A percentile compares a stretch with the other conserved stretches of the same genome.
phyloP scores from a whole-genome alignment of 2,797 vertebrate species.

The Aphelocoma californica region DNA sequence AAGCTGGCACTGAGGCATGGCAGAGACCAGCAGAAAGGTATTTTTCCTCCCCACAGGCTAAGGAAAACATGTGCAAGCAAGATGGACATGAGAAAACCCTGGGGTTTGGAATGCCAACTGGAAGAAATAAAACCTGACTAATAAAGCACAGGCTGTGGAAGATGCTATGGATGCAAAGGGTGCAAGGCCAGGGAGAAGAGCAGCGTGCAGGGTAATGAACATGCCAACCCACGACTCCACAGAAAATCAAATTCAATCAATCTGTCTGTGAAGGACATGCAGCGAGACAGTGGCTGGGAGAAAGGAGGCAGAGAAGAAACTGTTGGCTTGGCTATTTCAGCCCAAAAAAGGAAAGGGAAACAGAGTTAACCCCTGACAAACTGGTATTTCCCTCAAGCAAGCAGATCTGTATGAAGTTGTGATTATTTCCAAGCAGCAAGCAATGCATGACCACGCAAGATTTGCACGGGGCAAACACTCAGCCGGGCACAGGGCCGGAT shows the following conservation, averaged over 20 bases:
- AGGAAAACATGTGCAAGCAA: not conserved
- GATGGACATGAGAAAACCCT: not conserved
- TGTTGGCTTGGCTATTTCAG: not conserved
- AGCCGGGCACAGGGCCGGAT: fast-evolving
- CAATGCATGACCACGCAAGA: fast-evolving
- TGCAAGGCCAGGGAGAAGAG: not conserved
- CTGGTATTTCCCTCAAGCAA: not conserved
- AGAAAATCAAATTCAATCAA: not conserved
- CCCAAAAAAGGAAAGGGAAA: not conserved
- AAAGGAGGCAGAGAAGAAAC: not conserved
- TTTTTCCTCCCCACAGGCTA: not conserved
- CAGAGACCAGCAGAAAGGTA: not conserved
- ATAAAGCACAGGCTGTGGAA: not conserved
- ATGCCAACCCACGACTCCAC: not conserved
- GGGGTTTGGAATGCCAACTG: not conserved
- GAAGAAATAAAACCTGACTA: not conserved
- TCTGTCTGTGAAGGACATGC: not conserved
- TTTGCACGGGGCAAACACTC: fast-evolving
- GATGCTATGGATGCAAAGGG: not conserved
- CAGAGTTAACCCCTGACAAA: fast-evolving
- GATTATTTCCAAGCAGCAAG: not conserved
- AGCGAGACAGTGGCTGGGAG: fast-evolving
- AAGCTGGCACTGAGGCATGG: not conserved
- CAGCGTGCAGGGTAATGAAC: not conserved
- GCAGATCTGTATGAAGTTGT: not conserved